Evolutionary conservation across 2,888 invertebrate species (phyloP).

Genomic region (Melikaiella ostensackeni): DNA sequence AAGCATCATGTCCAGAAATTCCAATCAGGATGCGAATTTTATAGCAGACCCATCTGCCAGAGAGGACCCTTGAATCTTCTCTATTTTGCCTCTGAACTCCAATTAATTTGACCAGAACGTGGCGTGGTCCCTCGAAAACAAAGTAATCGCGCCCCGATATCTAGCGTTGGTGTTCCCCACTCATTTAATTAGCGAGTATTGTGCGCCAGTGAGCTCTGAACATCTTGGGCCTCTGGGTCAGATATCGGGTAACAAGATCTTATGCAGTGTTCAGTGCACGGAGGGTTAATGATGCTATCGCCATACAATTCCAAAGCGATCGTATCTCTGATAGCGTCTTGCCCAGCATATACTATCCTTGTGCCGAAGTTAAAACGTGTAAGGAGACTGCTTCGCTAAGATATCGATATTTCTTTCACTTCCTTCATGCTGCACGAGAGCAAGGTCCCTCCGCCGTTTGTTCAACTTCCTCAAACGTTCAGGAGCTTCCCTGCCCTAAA

Average conservation of each 20-base stretch:
- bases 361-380: constrained; percentile 52
- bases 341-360: constrained; percentile 57
- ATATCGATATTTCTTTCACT: constrained; percentile 68
- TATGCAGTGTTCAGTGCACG: constrained; percentile 68
- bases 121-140: constrained; percentile 72
- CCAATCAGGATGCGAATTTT: neutral
- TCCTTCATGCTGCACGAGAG: constrained; percentile 47
- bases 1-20: constrained; percentile 20
- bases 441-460: constrained; percentile 53
- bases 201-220: constrained; percentile 63
- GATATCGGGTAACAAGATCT: constrained; percentile 77
- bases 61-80: neutral
- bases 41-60: neutral
- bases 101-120: constrained; percentile 71
- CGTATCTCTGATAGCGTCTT: constrained; percentile 74
- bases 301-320: constrained; percentile 76
- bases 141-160: constrained; percentile 75
- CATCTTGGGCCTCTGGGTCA: constrained; percentile 63
- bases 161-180: constrained; percentile 69
- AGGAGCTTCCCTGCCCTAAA: constrained; percentile 6
- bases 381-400: constrained; percentile 54
- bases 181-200: constrained; percentile 77
- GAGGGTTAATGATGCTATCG: constrained; percentile 77
- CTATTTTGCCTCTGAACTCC: constrained; percentile 52
- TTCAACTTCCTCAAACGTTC: constrained; percentile 38